Conservation (phyloP, 37 sponge, comb jelly and placozoan species). For the Spongilla lacustris region DNA sequence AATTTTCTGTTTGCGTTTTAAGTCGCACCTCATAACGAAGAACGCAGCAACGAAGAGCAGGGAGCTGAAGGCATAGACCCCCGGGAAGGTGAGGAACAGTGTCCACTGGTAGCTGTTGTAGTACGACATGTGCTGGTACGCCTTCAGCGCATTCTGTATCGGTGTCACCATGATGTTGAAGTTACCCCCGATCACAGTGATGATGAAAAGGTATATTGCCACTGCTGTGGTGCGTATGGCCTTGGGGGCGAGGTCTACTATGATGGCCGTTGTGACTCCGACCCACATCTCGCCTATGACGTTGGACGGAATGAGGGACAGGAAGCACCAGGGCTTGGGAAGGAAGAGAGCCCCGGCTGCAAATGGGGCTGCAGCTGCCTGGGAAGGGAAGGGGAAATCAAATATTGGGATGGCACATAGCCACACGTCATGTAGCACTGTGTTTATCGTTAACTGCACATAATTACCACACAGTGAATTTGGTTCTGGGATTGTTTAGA, state of each 20-base stretch:
- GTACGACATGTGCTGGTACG: neutral
- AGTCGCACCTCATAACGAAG: slow-evolving; percentile 62
- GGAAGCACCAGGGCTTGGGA: slow-evolving; percentile 75
- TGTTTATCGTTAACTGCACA: too few species aligned
- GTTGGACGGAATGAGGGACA: slow-evolving; percentile 67
- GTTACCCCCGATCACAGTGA: slow-evolving; percentile 83
- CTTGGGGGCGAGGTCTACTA: slow-evolving; percentile 65
- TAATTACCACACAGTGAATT: too few species aligned
- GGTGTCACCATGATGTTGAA: slow-evolving; percentile 71
- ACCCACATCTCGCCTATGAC: slow-evolving; percentile 94
- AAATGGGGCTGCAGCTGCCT: slow-evolving; percentile 83
- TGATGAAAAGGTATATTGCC: slow-evolving; percentile 81
- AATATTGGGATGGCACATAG: neutral
- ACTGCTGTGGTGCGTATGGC: slow-evolving; percentile 50
- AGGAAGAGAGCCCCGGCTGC: slow-evolving; percentile 72
- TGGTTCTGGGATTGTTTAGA: too few species aligned
- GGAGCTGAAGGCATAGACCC: slow-evolving; percentile 64
- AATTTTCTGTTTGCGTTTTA: slow-evolving; percentile 14
- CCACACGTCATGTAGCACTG: too few species aligned
- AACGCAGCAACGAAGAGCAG: slow-evolving; percentile 60
- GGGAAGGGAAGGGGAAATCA: neutral
- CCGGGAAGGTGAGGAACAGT: slow-evolving; percentile 71
- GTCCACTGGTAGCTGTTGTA: slow-evolving; percentile 24
- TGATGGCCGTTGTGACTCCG: slow-evolving; percentile 78
- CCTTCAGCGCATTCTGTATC: slow-evolving; percentile 13